Base-by-base conservation (phyloP, 2,797 vertebrate species). In the Phyllotis vaccarum region DNA sequence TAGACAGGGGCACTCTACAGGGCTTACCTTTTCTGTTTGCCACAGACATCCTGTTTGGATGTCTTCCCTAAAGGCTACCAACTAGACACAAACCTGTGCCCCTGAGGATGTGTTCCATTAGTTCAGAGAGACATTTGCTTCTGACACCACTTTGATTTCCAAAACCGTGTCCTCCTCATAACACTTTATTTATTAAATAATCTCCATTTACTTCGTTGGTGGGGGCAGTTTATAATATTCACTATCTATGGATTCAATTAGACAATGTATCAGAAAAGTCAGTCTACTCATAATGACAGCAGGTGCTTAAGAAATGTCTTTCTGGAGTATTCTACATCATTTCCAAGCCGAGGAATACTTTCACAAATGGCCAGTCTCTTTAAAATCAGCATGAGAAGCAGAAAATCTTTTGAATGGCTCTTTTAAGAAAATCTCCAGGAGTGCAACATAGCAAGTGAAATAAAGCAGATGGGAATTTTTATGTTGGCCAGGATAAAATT, bases 51-150 rank as follows among this genome's bases (percentile, higher is more conserved):
- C 6, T 17, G 22, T 5, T 6, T 8, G 82, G 1, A 10, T 4
- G 8, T 31, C 37, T 21, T 2, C 34, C 9, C 13, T 29, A n/a
- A 54, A 40, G 52, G 22, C 27, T 54, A 9, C 6, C 7, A 7
- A 0, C 24, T 0, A 56, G 56, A 3, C 3, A n/a, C 8, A 54
- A 7, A 3, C 31, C 43, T 3, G 8, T 0, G 1, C 6, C 56
- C 10, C 0, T 74, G 29, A 52, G 10, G 13, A 7, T 3, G 21
- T 1, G 2, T 58, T 1, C 3, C 4, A 1, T 29, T 17, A 8
- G 27, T 58, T 37, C 37, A 21, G 31, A 52, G 29, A 3, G 54
- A 40, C 34, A 5, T 56, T 27, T 88, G 58, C 81, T 22, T 74
- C 64, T 21, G 7, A 70, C 31, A 49, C 19, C 31, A 16, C 21